phyloP scores from a whole-genome alignment of 2,888 invertebrate species.

The Cataglyphis rosenhaueri region DNA sequence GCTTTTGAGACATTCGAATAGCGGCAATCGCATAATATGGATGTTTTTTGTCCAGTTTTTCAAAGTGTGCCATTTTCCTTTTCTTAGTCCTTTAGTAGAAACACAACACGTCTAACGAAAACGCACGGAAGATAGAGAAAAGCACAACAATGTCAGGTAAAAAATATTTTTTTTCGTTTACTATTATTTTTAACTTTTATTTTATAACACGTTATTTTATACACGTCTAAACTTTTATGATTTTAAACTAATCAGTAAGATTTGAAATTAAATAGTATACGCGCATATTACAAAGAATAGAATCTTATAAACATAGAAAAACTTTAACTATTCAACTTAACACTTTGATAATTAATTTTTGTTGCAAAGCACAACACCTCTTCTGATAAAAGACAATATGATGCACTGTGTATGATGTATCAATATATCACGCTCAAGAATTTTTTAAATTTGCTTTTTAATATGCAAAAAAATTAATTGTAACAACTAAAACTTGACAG shows the following conservation, averaged over 20 bases:
- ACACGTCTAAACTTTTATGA: background rate
- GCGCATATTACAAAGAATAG: background rate
- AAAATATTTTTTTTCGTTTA: background rate
- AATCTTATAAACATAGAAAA: background rate
- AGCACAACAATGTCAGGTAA: background rate
- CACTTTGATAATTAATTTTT: constrained; percentile 11
- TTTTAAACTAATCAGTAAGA: background rate
- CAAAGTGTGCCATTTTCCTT: constrained; percentile 78
- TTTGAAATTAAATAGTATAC: background rate
- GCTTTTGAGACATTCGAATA: constrained; percentile 78
- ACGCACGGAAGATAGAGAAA: background rate
- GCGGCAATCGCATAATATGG: constrained; percentile 79
- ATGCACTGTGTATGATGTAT: background rate
- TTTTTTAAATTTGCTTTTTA: background rate
- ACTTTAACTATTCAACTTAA: background rate
- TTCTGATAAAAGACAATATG: constrained; percentile 8
- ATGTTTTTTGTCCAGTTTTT: constrained; percentile 76
- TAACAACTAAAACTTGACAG: background rate
- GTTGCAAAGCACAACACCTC: background rate
- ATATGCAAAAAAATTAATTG: background rate
- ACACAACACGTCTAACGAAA: constrained; percentile 47
- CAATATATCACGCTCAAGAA: background rate
- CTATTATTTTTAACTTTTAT: background rate
- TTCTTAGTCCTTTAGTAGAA: constrained; percentile 65
- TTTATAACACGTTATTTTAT: background rate